Evolutionary conservation across 2,113 vertebrate genomes (phyloP), one percentile per base, ranked within the genome.

Genomic region (Pteropus alecto): DNA sequence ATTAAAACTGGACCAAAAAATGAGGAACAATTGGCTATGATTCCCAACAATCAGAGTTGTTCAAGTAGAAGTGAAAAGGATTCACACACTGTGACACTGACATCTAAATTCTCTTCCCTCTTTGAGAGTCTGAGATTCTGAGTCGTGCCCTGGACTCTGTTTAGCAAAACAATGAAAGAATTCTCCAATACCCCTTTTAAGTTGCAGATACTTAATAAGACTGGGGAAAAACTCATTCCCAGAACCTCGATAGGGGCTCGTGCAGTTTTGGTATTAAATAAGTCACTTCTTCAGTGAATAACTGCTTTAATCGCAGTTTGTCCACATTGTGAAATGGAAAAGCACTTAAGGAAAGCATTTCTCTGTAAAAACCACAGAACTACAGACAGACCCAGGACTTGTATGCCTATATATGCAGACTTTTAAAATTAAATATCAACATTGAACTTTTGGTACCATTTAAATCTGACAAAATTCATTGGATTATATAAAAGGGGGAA

Each of bases 381-480:
- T 67, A 67, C 14, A 87, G 43, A 54, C 15, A 70, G 56, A 76
- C 33, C 4, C 12, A 74, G 6, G 63, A 60, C 48, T 63, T 54
- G 2, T 35, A 28, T 21, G 15, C 33, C 4, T 87, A n/a, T 51
- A 30, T 61, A 61, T 6, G 33, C 9, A 73, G 30, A 82, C 35
- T 60, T 63, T 73, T 79, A 94, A 95, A 96, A 91, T 84, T 60
- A 87, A 18, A 77, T 35, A 24, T 65, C 79, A 28, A 43, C 16
- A 56, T 82, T 71, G 85, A 67, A 70, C 33, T 89, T 96, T 84
- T 41, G 43, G 33, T 68, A 68, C 46, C 4, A 26, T 63, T 56
- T 78, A 91, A 70, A 88, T 82, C 19, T 90, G 70, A 81, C 43
- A 95, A 83, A 90, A 88, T 61, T 12, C 56, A 54, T 16, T 87